These are phyloP conservation scores for Drosophila flavopinicola DNA, from an alignment of 2,888 invertebrate genomes.

Conservation along the genomic window DNA sequence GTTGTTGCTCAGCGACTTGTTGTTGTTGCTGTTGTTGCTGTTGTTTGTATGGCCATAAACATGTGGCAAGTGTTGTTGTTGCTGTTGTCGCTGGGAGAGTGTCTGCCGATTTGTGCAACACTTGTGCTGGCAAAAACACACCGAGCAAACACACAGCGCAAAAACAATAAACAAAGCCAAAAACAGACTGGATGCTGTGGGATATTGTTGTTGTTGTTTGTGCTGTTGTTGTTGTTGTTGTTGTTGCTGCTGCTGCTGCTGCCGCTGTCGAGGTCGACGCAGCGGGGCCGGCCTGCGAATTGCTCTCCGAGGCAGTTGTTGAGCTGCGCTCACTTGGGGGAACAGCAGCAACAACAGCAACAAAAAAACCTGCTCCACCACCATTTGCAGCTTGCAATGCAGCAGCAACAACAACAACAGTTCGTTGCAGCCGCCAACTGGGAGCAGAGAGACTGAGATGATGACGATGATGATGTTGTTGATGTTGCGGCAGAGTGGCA, in stretches of 20 bases:
- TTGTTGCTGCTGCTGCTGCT: constrained; percentile 21
- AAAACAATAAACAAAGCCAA: constrained; percentile 70
- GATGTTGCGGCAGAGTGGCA: constrained; percentile 24
- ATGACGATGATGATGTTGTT: constrained; percentile 11
- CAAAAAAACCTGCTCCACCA: constrained; percentile 74
- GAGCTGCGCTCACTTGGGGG: constrained; percentile 60
- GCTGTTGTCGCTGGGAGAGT: constrained; percentile 48
- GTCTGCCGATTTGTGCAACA: constrained; percentile 79
- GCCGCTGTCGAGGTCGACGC: constrained; percentile 50
- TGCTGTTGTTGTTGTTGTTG: constrained; percentile 38
- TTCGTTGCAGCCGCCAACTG: constrained; percentile 28
- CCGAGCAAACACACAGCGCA: constrained; percentile 56
- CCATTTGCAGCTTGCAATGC: constrained; percentile 72
- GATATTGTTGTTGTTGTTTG: constrained; percentile 19
- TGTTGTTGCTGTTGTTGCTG: constrained; percentile 22
- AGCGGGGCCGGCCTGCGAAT: constrained; percentile 55
- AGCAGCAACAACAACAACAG: constrained; percentile 44
- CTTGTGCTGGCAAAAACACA: constrained; percentile 63
- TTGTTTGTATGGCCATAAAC: constrained; percentile 58
- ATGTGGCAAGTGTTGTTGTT: constrained; percentile 64
- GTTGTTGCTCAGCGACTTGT: constrained; percentile 36
- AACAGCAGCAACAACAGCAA: constrained; percentile 9
- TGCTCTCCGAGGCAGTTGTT: constrained; percentile 61
- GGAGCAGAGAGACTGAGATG: constrained; percentile 28
- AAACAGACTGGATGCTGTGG: constrained; percentile 16